These are phyloP conservation scores for Eupithecia inturbata DNA, from an alignment of 2,888 invertebrate genomes.

Conservation along the genomic window DNA sequence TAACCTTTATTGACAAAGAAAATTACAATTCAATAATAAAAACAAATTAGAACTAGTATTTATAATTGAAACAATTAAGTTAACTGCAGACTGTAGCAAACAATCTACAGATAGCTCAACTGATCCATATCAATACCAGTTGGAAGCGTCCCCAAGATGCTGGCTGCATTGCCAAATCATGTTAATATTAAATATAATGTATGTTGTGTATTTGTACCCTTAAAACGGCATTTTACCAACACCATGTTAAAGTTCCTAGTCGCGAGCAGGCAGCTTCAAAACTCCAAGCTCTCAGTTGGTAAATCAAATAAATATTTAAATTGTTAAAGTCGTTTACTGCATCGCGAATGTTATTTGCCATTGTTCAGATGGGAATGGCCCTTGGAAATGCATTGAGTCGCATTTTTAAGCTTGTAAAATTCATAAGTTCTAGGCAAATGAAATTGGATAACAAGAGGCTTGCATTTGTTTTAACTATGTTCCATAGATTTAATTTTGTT, in stretches of 20 bases:
- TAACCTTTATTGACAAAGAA: too few species aligned
- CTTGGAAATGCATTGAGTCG: constrained; percentile 49
- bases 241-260: not conserved
- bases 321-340: constrained; percentile 60
- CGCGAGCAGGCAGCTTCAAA: not conserved
- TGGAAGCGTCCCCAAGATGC: too few species aligned
- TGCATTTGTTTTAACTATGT: not conserved
- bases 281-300: not conserved
- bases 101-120: too few species aligned
- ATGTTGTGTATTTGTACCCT: not conserved
- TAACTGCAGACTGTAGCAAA: too few species aligned
- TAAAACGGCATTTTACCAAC: not conserved
- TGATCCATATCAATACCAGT: too few species aligned
- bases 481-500: not conserved
- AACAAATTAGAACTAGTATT: too few species aligned
- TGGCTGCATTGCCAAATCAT: too few species aligned
- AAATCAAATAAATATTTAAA: constrained; percentile 59
- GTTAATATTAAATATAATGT: too few species aligned
- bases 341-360: constrained; percentile 59
- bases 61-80: too few species aligned
- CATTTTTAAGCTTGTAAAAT: constrained; percentile 46
- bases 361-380: constrained; percentile 56
- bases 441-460: constrained; percentile 23
- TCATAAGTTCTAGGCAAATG: constrained; percentile 54
- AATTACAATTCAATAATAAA: too few species aligned